phyloP scores from a whole-genome alignment of 2,888 invertebrate species.

The Agriotes lineatus region DNA sequence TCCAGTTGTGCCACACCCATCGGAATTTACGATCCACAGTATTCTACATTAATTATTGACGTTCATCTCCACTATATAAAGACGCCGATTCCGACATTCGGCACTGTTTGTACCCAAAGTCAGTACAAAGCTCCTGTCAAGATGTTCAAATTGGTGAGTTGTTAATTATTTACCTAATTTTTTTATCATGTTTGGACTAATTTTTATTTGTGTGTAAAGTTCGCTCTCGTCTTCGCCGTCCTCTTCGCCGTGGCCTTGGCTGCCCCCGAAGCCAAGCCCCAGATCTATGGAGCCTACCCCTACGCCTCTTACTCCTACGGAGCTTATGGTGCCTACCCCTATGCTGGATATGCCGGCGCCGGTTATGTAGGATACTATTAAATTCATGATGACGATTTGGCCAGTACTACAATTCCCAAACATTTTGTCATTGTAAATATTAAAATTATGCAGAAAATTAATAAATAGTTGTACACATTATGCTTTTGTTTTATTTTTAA shows the following conservation, averaged over 20 bases:
- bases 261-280: constrained; percentile 44
- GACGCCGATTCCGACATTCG: background rate
- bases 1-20: no score
- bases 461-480: background rate
- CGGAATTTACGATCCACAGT: no score
- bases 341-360: background rate
- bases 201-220: constrained; percentile 17
- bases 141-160: constrained; percentile 38
- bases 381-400: no score
- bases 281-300: constrained; percentile 29
- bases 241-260: constrained; percentile 46
- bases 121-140: constrained; percentile 23
- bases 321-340: constrained; percentile 22
- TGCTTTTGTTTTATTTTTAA: background rate
- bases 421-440: no score
- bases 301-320: background rate
- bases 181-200: background rate
- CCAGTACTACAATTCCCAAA: no score
- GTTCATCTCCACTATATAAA: background rate
- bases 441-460: no score
- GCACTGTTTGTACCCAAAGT: constrained; percentile 17
- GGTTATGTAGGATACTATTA: no score
- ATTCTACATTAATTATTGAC: no score
- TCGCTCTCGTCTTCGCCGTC: constrained; percentile 40
- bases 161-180: background rate